Base-by-base conservation (phyloP, 1,140 invertebrate species). In the Pogonomyrmex californicus region DNA sequence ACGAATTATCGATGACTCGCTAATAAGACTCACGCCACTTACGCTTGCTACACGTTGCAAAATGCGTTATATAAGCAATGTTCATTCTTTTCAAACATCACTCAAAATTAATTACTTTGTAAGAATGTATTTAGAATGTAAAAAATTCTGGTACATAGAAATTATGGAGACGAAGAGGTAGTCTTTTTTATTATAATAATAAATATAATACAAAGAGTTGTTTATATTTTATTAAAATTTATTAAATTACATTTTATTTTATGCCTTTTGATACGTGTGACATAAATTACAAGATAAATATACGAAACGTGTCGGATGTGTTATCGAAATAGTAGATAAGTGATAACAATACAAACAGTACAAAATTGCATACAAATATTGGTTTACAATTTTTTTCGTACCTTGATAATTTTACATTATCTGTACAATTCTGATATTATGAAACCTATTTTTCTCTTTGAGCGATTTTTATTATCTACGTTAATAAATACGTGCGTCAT, bases 401-500 rank as follows among this genome's bases (percentile, higher is more conserved):
- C 23, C 2, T 38, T 14, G 14, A 51, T 38, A 51, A 79, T 66
- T 79, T 66, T 51, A 38, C 51, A 23, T 65, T 10, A 51, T 49
- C 17, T 49, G 44, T 65, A 65, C 33, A 66, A 5, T 79, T 23
- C 4, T 78, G 10, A 65, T 23, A 33, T 23, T 79, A n/a, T 36
- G 36, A 66, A 7, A 49, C 49, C 38, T 44, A 33, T 9, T 56
- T 4, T 44, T 44, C 4, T 68, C 17, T 54, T 41, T 14, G 0
- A 70, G 30, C 23, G n/a, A 54, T n/a, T 82, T 49, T 47, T 23
- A 12, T 58, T 23, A 58, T 17, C 30, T 82, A 73, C 17, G 41
- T 82, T 75, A 83, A 83, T 83, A 60, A 83, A 83, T 73, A 82
- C 4, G 41, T 83, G 68, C 79, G 14, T 23, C n/a, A 23, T 49